Conservation (phyloP, 2,888 invertebrate genomes). For the Abrostola triplasia region DNA sequence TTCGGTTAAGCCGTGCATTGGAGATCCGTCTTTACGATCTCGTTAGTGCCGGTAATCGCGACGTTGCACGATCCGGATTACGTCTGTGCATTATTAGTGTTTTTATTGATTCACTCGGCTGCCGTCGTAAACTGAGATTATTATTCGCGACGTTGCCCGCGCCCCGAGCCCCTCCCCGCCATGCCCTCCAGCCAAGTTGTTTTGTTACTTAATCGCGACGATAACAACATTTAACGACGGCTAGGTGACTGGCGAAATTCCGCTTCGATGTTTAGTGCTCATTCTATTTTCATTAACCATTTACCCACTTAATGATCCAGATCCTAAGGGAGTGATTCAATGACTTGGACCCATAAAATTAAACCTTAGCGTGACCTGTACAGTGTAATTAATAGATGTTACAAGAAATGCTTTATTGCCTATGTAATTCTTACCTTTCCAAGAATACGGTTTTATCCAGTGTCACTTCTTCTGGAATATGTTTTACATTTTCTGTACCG, state of each 20-base stretch:
- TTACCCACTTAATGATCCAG: slow-evolving; percentile 88
- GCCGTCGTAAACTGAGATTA: slow-evolving; percentile 88
- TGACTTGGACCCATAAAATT: slow-evolving; percentile 85
- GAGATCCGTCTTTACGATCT: slow-evolving; percentile 87
- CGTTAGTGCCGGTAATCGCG: slow-evolving; percentile 87
- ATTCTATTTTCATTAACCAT: slow-evolving; percentile 89
- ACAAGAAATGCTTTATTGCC: slow-evolving; percentile 58
- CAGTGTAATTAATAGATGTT: slow-evolving; percentile 70
- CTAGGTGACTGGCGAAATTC: slow-evolving; percentile 88
- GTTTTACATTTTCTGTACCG: no score
- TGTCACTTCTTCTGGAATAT: no score
- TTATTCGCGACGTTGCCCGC: slow-evolving; percentile 83
- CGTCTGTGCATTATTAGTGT: slow-evolving; percentile 88
- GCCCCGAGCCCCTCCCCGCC: slow-evolving; percentile 63
- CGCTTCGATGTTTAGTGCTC: slow-evolving; percentile 88
- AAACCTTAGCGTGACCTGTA: slow-evolving; percentile 84
- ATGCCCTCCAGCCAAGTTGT: slow-evolving; percentile 80
- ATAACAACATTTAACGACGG: slow-evolving; percentile 88
- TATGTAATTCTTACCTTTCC: slow-evolving; percentile 23
- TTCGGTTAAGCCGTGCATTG: slow-evolving; percentile 84
- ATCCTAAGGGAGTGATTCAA: slow-evolving; percentile 85
- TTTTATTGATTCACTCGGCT: slow-evolving; percentile 89
- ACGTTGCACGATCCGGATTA: slow-evolving; percentile 86
- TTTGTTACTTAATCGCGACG: slow-evolving; percentile 88
- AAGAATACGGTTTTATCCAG: not conserved